Conservation (phyloP, 2,797 vertebrate genomes). For the Lagodon rhomboides region DNA sequence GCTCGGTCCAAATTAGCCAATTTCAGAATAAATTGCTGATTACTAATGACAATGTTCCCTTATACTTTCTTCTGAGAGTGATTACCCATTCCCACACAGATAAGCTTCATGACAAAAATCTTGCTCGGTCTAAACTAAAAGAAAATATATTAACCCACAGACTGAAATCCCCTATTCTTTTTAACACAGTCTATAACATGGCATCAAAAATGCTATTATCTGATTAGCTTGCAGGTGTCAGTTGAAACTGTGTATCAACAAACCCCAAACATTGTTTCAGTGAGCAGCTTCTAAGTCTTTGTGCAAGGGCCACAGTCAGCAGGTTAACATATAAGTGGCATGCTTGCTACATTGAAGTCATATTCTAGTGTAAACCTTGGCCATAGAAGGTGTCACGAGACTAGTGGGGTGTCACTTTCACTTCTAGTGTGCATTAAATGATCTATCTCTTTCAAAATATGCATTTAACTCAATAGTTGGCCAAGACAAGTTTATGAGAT, state of each 20-base stretch:
- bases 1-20: background rate
- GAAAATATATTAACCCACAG: background rate
- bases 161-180: background rate
- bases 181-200: background rate
- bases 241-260: background rate
- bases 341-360: background rate
- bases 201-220: background rate
- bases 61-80: background rate
- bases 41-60: background rate
- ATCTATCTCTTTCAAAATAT: background rate
- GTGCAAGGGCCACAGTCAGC: background rate
- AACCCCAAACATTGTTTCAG: background rate
- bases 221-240: constrained; percentile 1
- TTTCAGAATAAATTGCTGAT: constrained; percentile 2
- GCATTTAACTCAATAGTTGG: background rate
- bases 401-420: background rate
- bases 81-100: background rate
- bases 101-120: background rate
- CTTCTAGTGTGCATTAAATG: background rate
- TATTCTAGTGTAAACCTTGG: background rate
- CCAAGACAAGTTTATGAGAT: background rate
- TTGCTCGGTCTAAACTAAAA: background rate
- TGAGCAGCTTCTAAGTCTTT: background rate
- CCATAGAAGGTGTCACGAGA: background rate
- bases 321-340: background rate